A percentile compares a stretch with the other conserved stretches of the same genome.
Evolutionary conservation across 2,797 vertebrate genomes (phyloP).

Genomic region (Liasis olivaceus): DNA sequence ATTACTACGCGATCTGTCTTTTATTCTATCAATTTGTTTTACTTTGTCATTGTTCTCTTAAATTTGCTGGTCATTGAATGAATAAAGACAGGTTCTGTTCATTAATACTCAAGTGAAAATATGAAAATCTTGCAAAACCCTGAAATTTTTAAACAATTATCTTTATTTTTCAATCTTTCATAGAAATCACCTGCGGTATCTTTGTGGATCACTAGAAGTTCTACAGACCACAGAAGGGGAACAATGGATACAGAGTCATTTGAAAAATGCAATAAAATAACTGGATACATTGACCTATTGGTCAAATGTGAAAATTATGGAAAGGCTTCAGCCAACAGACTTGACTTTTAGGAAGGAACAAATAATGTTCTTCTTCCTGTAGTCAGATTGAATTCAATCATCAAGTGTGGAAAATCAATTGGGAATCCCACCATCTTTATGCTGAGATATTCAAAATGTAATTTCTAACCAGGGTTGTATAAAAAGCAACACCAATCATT

Average conservation of each 20-base stretch:
- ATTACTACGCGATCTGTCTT: no score
- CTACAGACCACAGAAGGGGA: background rate
- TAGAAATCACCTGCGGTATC: background rate
- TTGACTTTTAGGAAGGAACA: conserved; percentile 68
- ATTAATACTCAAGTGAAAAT: background rate
- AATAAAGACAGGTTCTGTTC: background rate
- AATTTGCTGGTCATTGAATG: no score
- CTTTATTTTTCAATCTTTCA: background rate
- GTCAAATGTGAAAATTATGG: conserved; percentile 54
- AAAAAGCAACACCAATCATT: conserved; percentile 63
- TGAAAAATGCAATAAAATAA: background rate
- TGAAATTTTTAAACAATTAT: background rate
- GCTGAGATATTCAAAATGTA: conserved; percentile 76
- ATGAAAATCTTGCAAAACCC: background rate
- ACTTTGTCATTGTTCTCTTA: no score
- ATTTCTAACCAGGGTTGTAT: conserved; percentile 69
- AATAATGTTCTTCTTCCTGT: conserved; percentile 72
- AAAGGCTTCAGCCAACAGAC: conserved; percentile 68
- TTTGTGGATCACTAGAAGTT: background rate
- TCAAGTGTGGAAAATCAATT: conserved; percentile 75
- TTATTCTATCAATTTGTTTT: no score
- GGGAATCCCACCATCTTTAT: conserved; percentile 71
- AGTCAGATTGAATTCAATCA: conserved; percentile 72
- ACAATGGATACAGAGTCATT: background rate
- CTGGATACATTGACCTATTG: background rate